These are phyloP conservation scores for Holacanthella duospinosa DNA, from an alignment of 2,888 invertebrate genomes.

Conservation along the genomic window DNA sequence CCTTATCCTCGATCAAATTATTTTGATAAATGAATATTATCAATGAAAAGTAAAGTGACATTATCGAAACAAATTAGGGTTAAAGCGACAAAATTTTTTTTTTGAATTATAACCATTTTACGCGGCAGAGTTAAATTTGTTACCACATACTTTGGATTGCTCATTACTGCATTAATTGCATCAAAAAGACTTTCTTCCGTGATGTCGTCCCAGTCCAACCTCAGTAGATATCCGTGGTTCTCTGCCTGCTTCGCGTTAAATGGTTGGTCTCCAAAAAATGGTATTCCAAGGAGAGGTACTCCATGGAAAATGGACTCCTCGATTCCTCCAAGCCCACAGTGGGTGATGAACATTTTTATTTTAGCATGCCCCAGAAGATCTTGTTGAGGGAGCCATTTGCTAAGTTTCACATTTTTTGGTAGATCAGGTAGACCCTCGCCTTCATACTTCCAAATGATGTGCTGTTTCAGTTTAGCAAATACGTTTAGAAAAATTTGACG, in stretches of 20 bases:
- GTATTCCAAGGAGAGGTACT: constrained; percentile 54
- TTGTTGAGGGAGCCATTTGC: constrained; percentile 41
- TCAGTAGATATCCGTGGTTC: constrained; percentile 48
- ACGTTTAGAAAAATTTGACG: constrained; percentile 48
- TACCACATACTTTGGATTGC: constrained; percentile 45
- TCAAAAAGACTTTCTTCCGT: constrained; percentile 43
- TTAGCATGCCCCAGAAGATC: constrained; percentile 48
- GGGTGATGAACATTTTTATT: constrained; percentile 57
- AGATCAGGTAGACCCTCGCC: constrained; percentile 43
- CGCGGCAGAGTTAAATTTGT: too few species aligned
- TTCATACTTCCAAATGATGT: constrained; percentile 61
- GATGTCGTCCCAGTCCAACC: constrained; percentile 46
- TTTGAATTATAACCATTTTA: too few species aligned
- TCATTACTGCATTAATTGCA: constrained; percentile 45
- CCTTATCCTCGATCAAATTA: too few species aligned
- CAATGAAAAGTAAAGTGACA: too few species aligned
- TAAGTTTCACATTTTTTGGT: constrained; percentile 37
- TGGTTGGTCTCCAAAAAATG: constrained; percentile 59
- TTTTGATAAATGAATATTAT: too few species aligned
- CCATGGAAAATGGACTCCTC: constrained; percentile 57
- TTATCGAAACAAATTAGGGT: too few species aligned
- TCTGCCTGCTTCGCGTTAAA: constrained; percentile 49
- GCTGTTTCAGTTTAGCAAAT: constrained; percentile 51
- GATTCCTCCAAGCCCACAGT: constrained; percentile 60
- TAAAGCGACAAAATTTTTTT: too few species aligned